Percentiles rank a stretch among this genome's conserved stretches.
phyloP scores from a whole-genome alignment of 2,888 invertebrate species.

The Pseudoips prasinana region DNA sequence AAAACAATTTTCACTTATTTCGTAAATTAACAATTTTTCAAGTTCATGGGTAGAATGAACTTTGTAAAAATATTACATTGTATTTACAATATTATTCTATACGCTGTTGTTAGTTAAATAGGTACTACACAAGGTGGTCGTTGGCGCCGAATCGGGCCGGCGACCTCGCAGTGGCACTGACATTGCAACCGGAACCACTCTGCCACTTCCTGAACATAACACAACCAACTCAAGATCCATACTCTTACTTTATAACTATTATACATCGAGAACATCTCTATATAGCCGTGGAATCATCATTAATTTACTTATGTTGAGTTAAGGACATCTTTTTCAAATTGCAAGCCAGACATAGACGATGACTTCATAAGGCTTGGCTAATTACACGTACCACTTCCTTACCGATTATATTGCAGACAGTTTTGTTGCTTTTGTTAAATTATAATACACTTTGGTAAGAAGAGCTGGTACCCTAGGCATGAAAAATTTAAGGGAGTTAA shows the following conservation, averaged over 20 bases:
- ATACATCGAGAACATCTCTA: slow-evolving; percentile 16
- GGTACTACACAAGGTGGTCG: slow-evolving; percentile 32
- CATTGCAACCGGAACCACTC: slow-evolving; percentile 67
- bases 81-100: too few relatives aligned
- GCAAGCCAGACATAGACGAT: slow-evolving; percentile 20
- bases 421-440: too few relatives aligned
- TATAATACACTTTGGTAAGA: too few relatives aligned
- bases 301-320: slow-evolving; percentile 13
- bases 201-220: slow-evolving; percentile 55
- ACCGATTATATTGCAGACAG: too few relatives aligned
- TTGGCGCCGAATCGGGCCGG: slow-evolving; percentile 43
- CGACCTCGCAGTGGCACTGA: slow-evolving; percentile 66
- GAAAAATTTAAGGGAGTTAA: too few relatives aligned
- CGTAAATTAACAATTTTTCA: too few relatives aligned
- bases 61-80: too few relatives aligned
- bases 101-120: too few relatives aligned
- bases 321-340: slow-evolving; percentile 18
- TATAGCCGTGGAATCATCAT: slow-evolving; percentile 11
- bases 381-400: neutral
- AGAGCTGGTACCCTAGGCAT: too few relatives aligned
- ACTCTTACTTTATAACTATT: slow-evolving; percentile 16
- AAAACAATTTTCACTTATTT: too few relatives aligned
- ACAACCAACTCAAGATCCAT: slow-evolving; percentile 30
- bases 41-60: too few relatives aligned
- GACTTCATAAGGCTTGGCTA: slow-evolving; percentile 5